Base-by-base conservation (phyloP, 2,888 invertebrate species). In the Palloptera scutellata region DNA sequence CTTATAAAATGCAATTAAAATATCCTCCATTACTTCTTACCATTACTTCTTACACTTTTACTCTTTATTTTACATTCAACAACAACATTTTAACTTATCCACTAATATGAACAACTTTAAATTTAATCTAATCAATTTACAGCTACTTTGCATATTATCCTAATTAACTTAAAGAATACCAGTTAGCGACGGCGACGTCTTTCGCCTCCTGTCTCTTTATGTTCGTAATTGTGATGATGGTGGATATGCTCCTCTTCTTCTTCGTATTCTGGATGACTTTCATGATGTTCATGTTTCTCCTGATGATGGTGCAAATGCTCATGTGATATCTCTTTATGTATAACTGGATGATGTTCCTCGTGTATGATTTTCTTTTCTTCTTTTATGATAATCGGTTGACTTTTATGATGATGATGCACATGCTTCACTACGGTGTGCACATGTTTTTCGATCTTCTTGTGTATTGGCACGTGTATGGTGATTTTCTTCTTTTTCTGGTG, bases 351-450 rank as follows among this genome's bases (percentile, higher is more conserved):
- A 54, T 79, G 75, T 60, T 85, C 85, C 69, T 85, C 85, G 68
- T 82, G 82, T 9, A 73, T 75, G 30, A 80, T 67, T 59, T 81
- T 78, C 72, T 85, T 85, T 69, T 85, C 85, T 74, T 85, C 84
- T 73, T 85, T 85, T n/a, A 84, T 76, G 15, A 85, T 78, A 68
- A 83, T 79, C 43, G 85, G 85, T 74, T 30, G 30, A 30, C 30
- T 30, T 30, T 84, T 85, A 71, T 85, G 84, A 74, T 85, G 85
- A 72, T 85, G 85, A 73, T 85, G 85, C 17, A 85, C 78, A 66
- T 84, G 83, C 68, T 84, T 85, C 2, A 84, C 76, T 19, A 85
- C 75, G 1, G 85, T 85, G 54, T 85, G 85, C 0, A 83, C 81
- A 73, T 85, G 85, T 69, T 85, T 84, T 70, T 85, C 84, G 53